A percentile compares a stretch with the other conserved stretches of the same genome.
These are phyloP conservation scores for Epinotia demarniana DNA, from an alignment of 2,888 invertebrate species.

Conservation along the genomic window DNA sequence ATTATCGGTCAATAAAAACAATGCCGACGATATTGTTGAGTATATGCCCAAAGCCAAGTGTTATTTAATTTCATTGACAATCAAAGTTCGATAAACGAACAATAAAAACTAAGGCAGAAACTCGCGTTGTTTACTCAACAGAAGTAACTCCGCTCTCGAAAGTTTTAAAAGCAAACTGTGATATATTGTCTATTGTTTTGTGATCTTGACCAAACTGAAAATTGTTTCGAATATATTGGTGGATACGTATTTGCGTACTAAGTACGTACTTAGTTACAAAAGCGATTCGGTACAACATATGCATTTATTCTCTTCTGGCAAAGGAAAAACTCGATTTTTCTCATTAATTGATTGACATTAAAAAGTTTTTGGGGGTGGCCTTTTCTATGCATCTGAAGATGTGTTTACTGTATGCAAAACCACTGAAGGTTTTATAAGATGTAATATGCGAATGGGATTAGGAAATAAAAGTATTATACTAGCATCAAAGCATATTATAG, in stretches of 20 bases:
- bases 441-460: background rate
- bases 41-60: no score
- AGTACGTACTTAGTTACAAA: background rate
- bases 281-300: background rate
- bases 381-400: slow-evolving; percentile 12
- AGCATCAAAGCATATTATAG: background rate
- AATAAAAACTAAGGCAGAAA: no score
- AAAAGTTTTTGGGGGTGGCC: background rate
- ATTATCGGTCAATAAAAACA: no score
- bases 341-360: slow-evolving; percentile 1
- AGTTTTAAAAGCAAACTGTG: background rate
- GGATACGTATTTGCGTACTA: slow-evolving; percentile 2
- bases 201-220: background rate
- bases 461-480: background rate
- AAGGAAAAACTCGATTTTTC: background rate
- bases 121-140: no score
- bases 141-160: no score
- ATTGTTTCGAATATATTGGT: background rate
- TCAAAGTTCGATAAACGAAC: no score
- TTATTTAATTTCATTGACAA: no score
- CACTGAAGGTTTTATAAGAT: background rate
- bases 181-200: slow-evolving; percentile 2
- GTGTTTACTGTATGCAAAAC: slow-evolving; percentile 6
- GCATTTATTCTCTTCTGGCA: no score
- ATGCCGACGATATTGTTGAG: no score